Evolutionary conservation across 2,888 invertebrate genomes (phyloP), one percentile per base, ranked within the genome.

Genomic region (Synergus itoensis): DNA sequence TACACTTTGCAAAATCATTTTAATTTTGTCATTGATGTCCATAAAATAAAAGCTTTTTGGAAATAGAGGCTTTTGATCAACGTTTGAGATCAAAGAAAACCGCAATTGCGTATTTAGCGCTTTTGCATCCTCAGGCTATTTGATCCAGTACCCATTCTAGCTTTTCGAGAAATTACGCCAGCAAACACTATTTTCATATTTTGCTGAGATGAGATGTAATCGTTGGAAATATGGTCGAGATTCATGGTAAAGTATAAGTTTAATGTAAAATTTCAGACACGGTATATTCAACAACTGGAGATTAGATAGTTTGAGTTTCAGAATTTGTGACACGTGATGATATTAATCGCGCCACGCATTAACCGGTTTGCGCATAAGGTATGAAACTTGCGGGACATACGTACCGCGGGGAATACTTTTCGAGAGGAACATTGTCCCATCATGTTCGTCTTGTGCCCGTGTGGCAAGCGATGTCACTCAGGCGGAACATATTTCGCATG

Each of bases 371-470:
- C 16, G 48, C 36, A 21, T 12, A 73, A 73, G 73, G 73, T 73
- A 36, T 53, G 36, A 53, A 73, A 73, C 73, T 73, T 73, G 28
- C 16, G 48, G 36, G 21, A 73, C 48, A 53, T 73, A n/a, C 16
- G 43, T 53, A 53, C 73, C 73, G n/a, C 9, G 16, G 48, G 53
- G 73, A 73, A 73, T 73, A 48, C 48, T 73, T 73, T 73, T 53
- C 53, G 73, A 73, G 40, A 73, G 48, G 53, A 73, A 73, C 36
- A 65, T 65, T 77, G 65, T 77, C 77, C 77, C 65, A n/a, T 77
- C 77, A 53, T 53, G 65, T 77, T 65, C 18, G 11, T 16, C 40
- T 77, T 28, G 40, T 36, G 36, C 53, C 45, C 53, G 40, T 53
- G 53, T 77, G 77, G 77, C 63, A 65, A 73, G 53, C 73, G 73